phyloP scores from a whole-genome alignment of 2,113 vertebrate species.

The Oostethus manadensis region DNA sequence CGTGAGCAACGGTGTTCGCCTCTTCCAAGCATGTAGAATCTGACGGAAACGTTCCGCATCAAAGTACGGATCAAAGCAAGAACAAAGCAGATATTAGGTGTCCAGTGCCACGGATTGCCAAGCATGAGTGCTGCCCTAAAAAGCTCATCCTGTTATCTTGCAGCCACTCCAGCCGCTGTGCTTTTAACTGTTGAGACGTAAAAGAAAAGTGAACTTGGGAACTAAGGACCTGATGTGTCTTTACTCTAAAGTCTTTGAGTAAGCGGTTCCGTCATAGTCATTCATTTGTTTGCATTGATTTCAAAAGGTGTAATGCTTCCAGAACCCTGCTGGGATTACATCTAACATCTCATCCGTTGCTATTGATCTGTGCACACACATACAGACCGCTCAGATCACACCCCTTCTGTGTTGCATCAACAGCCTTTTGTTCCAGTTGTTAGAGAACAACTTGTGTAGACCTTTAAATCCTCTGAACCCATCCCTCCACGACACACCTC shows the following conservation, averaged over 20 bases:
- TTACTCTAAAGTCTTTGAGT: background rate
- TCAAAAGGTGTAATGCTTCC: background rate
- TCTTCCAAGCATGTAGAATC: too few species aligned
- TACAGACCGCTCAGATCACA: slow-evolving; percentile 7
- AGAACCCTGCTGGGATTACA: slow-evolving; percentile 10
- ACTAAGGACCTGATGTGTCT: background rate
- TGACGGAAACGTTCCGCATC: too few species aligned
- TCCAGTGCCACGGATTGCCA: too few species aligned
- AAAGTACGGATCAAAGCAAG: too few species aligned
- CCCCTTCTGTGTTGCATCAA: slow-evolving; percentile 8
- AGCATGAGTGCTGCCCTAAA: too few species aligned
- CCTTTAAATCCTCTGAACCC: slow-evolving; percentile 24
- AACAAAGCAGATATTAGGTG: too few species aligned
- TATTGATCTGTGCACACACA: slow-evolving; percentile 17
- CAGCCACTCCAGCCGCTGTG: too few species aligned
- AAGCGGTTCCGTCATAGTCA: background rate
- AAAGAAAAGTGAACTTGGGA: background rate
- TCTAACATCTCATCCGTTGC: slow-evolving; percentile 12
- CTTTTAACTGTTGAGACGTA: too few species aligned
- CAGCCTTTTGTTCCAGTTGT: slow-evolving; percentile 40
- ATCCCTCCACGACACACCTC: background rate
- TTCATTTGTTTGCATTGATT: background rate
- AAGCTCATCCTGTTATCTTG: too few species aligned
- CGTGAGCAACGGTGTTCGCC: too few species aligned
- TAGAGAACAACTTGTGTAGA: slow-evolving; percentile 30